Evolutionary conservation across 1,140 invertebrate species (phyloP).

Genomic region (Mamestra configurata): DNA sequence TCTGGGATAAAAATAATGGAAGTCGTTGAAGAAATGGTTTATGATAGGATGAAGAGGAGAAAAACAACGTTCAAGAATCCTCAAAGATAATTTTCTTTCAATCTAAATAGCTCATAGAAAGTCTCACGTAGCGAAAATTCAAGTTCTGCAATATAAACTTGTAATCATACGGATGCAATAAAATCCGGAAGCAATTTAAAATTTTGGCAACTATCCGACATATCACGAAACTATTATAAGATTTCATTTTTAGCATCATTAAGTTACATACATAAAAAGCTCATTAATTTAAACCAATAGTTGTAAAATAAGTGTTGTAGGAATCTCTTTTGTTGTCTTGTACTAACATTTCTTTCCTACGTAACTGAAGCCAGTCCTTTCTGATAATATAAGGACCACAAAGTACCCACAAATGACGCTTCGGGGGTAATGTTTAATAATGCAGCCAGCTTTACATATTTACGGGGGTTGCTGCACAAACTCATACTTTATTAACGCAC

Average conservation of each 20-base stretch:
- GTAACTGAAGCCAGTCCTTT: background rate
- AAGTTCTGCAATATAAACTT: background rate
- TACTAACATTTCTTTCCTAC: too few species aligned
- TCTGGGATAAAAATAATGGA: conserved; percentile 2
- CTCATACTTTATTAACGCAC: conserved; percentile 70
- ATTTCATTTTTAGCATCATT: background rate
- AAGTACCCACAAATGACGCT: conserved; percentile 50
- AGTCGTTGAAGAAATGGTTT: conserved; percentile 16
- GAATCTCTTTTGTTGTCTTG: too few species aligned
- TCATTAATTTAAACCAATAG: too few species aligned
- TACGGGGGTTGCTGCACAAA: conserved; percentile 54
- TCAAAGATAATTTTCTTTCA: too few species aligned
- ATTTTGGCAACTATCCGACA: conserved; percentile 28
- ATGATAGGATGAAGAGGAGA: background rate
- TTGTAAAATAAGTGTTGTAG: too few species aligned
- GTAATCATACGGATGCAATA: background rate
- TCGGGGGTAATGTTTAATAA: conserved; percentile 70
- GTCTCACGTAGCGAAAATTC: background rate
- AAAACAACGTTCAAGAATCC: background rate
- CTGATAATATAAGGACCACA: conserved; percentile 18
- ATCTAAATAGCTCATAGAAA: too few species aligned
- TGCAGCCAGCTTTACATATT: conserved; percentile 70
- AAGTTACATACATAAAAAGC: background rate
- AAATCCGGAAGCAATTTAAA: conserved; percentile 5
- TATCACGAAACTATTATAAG: background rate